Percentiles rank a stretch among this genome's conserved stretches.
Evolutionary conservation across 2,888 invertebrate genomes (phyloP).

Genomic region (Cephus sareptanus): DNA sequence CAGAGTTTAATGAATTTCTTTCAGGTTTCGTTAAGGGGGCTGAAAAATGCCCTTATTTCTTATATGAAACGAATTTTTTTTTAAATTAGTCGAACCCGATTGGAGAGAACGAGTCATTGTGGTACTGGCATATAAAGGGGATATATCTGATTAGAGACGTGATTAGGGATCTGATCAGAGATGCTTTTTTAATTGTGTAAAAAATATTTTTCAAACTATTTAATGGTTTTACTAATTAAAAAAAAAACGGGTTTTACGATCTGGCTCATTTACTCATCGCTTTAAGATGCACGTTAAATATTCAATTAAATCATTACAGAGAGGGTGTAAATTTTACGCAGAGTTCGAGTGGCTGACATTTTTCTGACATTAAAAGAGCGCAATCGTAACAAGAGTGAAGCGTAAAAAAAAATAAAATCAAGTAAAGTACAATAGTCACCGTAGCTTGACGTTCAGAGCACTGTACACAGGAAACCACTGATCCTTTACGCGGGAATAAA

Average conservation of each 20-base stretch:
- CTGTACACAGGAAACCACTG: neutral
- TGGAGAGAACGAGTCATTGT: neutral
- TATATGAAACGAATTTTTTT: neutral
- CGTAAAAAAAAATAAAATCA: too few relatives aligned
- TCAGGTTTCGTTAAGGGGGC: neutral
- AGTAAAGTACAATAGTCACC: neutral
- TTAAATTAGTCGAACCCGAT: neutral
- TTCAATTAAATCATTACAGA: too few relatives aligned
- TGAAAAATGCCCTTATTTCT: neutral
- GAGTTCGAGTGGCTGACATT: too few relatives aligned
- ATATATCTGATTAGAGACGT: neutral
- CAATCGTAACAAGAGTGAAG: too few relatives aligned
- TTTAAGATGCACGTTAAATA: too few relatives aligned
- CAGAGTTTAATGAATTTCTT: neutral
- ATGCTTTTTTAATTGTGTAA: neutral
- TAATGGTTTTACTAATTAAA: too few relatives aligned
- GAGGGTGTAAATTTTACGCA: too few relatives aligned
- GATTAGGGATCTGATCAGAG: too few relatives aligned
- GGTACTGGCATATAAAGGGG: neutral
- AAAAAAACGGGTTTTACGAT: too few relatives aligned
- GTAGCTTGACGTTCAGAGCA: neutral
- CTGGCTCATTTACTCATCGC: too few relatives aligned
- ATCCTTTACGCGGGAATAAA: neutral
- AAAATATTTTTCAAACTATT: neutral
- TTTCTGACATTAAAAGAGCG: too few relatives aligned